Conservation (phyloP, 2,113 vertebrate species). For the Lucifuga dentata region DNA sequence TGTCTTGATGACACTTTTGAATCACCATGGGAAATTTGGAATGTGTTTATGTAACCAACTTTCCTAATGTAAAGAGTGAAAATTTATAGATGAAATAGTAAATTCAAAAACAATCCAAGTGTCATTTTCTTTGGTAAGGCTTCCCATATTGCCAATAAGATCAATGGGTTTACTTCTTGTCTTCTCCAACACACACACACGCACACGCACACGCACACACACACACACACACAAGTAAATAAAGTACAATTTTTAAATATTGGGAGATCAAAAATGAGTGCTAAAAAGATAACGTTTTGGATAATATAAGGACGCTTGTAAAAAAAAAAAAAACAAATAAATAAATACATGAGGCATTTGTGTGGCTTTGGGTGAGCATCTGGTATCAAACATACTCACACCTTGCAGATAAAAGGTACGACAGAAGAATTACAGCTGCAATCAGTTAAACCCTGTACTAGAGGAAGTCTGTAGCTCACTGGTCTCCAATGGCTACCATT, state of each 20-base stretch:
- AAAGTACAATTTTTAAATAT: constrained; percentile 41
- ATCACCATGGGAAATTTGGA: too few relatives aligned
- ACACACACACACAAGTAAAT: too few relatives aligned
- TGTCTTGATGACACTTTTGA: too few relatives aligned
- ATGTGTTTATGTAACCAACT: too few relatives aligned
- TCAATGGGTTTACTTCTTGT: constrained; percentile 1
- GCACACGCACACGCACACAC: background rate
- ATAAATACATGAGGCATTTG: constrained; percentile 71
- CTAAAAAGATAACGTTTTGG: constrained; percentile 58
- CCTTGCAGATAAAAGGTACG: constrained; percentile 73
- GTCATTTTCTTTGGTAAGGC: constrained; percentile 12
- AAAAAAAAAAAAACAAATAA: constrained; percentile 43
- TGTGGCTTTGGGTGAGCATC: constrained; percentile 69
- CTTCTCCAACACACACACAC: constrained; percentile 7
- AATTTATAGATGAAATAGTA: too few relatives aligned
- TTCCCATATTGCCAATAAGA: constrained; percentile 32
- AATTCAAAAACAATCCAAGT: too few relatives aligned
- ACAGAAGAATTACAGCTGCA: constrained; percentile 77
- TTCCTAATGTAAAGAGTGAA: too few relatives aligned
- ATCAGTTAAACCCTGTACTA: constrained; percentile 70
- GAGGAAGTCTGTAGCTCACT: constrained; percentile 40
- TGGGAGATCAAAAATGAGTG: constrained; percentile 63
- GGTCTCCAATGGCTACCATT: constrained; percentile 51
- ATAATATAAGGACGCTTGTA: constrained; percentile 65
- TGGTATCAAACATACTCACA: constrained; percentile 75